Conservation (phyloP, 2,888 invertebrate genomes). For the Watsonalla cultraria region DNA sequence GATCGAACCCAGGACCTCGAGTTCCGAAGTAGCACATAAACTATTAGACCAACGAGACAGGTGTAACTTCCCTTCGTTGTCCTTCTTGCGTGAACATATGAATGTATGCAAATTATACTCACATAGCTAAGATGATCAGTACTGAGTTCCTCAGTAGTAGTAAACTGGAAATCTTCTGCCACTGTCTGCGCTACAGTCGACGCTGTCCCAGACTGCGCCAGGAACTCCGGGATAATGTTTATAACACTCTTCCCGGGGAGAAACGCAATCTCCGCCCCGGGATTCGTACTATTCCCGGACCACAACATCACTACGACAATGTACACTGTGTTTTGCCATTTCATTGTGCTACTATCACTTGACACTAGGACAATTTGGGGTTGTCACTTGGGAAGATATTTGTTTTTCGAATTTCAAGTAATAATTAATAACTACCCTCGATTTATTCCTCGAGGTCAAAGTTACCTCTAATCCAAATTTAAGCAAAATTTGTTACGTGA, state of each 20-base stretch:
- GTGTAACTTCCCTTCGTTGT: no score
- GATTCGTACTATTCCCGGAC: conserved; percentile 25
- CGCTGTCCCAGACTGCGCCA: conserved; percentile 22
- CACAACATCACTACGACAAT: conserved; percentile 32
- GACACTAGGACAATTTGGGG: conserved; percentile 1
- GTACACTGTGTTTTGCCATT: conserved; percentile 36
- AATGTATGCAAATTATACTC: conserved; percentile 24
- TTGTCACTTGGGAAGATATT: neutral
- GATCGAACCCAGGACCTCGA: neutral
- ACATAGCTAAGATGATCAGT: conserved; percentile 11
- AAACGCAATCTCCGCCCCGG: conserved; percentile 25
- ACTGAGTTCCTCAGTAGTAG: conserved; percentile 7
- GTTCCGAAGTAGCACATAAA: no score
- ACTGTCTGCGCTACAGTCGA: conserved; percentile 2
- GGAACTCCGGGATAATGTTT: conserved; percentile 37
- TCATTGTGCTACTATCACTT: conserved; percentile 36
- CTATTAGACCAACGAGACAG: no score
- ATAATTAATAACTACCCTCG: no score
- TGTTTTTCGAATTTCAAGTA: no score
- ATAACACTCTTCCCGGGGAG: conserved; percentile 36
- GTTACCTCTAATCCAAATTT: no score
- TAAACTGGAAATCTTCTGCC: conserved; percentile 5
- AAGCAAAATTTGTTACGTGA: no score
- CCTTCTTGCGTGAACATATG: no score
- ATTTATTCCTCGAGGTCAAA: no score